These are phyloP conservation scores for Gobiocypris rarus DNA, from an alignment of 2,113 vertebrate species.

Conservation along the genomic window DNA sequence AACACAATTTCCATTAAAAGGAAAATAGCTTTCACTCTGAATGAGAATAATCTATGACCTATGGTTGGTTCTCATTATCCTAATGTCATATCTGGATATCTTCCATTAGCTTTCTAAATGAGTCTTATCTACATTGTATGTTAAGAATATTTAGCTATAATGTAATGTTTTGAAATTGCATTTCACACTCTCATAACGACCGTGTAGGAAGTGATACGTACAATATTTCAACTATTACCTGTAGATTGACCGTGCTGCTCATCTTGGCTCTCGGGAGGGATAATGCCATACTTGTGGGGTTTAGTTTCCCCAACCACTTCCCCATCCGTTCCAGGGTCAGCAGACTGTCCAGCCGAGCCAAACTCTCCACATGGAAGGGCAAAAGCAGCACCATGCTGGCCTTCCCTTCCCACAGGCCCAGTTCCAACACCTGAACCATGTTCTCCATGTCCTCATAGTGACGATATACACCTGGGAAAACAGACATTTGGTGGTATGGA, in stretches of 20 bases:
- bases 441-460: constrained; percentile 68
- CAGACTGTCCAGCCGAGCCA: constrained; percentile 66
- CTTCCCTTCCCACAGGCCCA: constrained; percentile 62
- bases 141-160: constrained; percentile 33
- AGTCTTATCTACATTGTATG: constrained; percentile 29
- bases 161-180: constrained; percentile 12
- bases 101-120: constrained; percentile 43
- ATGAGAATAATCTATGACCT: constrained; percentile 29
- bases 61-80: constrained; percentile 36
- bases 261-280: constrained; percentile 69
- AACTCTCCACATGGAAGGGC: constrained; percentile 71
- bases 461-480: constrained; percentile 63
- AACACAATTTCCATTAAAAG: constrained; percentile 32
- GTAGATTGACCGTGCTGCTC: constrained; percentile 64
- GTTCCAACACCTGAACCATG: constrained; percentile 74
- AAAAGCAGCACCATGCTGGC: constrained; percentile 70
- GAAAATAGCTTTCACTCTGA: constrained; percentile 35
- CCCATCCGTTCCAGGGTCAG: constrained; percentile 68
- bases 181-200: constrained; percentile 2
- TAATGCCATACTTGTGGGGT: constrained; percentile 59
- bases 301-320: constrained; percentile 66
- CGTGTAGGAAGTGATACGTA: background rate
- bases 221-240: constrained; percentile 61
- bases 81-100: constrained; percentile 41
- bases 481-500: background rate